Percentiles rank a stretch among this genome's conserved stretches.
These are phyloP conservation scores for Raja brachyura DNA, from an alignment of 2,113 vertebrate species.

Conservation along the genomic window DNA sequence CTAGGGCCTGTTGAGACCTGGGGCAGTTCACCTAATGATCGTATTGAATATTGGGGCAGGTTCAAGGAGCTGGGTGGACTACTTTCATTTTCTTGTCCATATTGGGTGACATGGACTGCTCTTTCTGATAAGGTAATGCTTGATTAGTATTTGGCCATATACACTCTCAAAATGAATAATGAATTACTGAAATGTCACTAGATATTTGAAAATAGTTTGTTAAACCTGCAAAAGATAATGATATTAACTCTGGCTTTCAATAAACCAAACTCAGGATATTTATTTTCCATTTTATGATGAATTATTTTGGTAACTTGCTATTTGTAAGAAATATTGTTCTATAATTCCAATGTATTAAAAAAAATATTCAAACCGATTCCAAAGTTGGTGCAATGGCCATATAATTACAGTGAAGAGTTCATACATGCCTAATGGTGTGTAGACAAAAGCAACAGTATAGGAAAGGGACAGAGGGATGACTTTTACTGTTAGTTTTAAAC, in stretches of 20 bases:
- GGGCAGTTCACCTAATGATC: too few species aligned
- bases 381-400: background rate
- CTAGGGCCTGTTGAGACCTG: too few species aligned
- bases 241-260: background rate
- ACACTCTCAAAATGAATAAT: background rate
- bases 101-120: too few species aligned
- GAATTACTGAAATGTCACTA: background rate
- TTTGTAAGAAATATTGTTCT: background rate
- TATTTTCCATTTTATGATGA: background rate
- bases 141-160: background rate
- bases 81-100: too few species aligned
- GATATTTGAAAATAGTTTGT: background rate
- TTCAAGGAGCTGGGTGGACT: too few species aligned
- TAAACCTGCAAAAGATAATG: background rate
- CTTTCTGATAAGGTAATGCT: background rate
- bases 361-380: background rate
- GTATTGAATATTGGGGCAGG: too few species aligned
- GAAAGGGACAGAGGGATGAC: background rate
- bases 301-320: background rate
- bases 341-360: background rate
- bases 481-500: background rate
- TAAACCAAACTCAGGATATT: background rate
- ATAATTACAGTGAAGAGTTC: background rate
- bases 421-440: background rate
- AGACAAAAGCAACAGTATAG: too few species aligned